Evolutionary conservation across 2,113 vertebrate species (phyloP), one percentile per base, ranked within the genome.

Genomic region (Trichomycterus rosablanca): DNA sequence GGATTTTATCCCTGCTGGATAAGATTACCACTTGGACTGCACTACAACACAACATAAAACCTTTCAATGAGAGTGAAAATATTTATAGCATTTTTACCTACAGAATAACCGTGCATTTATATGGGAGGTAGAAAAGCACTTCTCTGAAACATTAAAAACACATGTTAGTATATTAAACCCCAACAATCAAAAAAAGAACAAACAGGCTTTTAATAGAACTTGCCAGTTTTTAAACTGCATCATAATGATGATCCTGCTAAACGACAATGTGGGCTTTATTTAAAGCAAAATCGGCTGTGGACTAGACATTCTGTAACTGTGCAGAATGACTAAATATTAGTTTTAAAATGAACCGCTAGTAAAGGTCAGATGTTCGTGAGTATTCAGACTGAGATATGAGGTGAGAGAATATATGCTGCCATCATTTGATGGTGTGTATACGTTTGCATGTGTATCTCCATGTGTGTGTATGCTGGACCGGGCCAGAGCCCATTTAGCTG

Each of bases 21-120:
- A 19, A 43, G 68, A 69, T 58, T 71, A 53, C 26, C 18, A 49
- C 63, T 59, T 67, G 56, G 51, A 70, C 14, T 30, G 63, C 39
- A 45, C 63, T 57, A 26, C 43, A 57, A 24, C 40, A 56, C 26
- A 56, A 30, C 43, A 22, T 30, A 66, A 39, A 56, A 48, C 32
- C 4, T 18, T 46, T 53, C 58, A 54, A 7, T 22, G 44, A 40
- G 59, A 22, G 54, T 63, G 34, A 68, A 63, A 64, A 19, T 3
- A 43, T 45, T 62, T 62, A 59, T 67, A 55, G 57, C 8, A 20
- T 51, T 44, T 62, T 69, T 52, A 42, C 40, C 32, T 61, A 53
- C 48, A 18, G 42, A 32, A 46, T 32, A 61, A 35, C 35, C n/a
- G 34, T 43, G 26, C 35, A 52, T 59, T 55, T 57, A 39, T 39